Conservation (phyloP, 1,140 invertebrate genomes). For the Brachystomella parvula region DNA sequence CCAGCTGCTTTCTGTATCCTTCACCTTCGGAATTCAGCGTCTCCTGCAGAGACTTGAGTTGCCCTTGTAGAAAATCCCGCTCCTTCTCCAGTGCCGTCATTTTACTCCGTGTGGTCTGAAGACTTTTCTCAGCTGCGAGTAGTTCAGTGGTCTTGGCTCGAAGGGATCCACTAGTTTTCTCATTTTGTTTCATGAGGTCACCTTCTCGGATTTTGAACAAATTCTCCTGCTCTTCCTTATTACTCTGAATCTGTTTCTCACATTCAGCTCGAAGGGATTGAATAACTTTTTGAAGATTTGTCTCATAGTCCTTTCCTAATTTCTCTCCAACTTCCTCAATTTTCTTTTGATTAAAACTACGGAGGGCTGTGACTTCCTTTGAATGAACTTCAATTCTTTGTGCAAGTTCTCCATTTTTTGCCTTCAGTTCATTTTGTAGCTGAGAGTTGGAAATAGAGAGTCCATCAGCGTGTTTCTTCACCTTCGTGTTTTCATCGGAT, state of each 20-base stretch:
- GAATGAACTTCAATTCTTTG: not conserved
- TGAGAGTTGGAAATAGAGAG: not conserved
- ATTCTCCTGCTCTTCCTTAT: constrained; percentile 18
- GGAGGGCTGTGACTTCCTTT: not conserved
- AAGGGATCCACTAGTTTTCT: not conserved
- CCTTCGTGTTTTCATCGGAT: constrained; percentile 1
- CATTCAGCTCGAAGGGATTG: constrained; percentile 13
- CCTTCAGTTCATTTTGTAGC: not conserved
- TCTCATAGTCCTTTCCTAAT: constrained; percentile 15
- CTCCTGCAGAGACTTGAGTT: constrained; percentile 41
- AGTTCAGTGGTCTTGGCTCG: constrained; percentile 12
- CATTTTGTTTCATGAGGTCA: constrained; percentile 8
- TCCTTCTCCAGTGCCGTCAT: constrained; percentile 11
- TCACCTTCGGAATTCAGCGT: constrained; percentile 46
- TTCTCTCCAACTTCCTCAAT: constrained; percentile 17
- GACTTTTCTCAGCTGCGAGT: not conserved
- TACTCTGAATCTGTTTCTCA: constrained; percentile 8
- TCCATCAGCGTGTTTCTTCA: not conserved
- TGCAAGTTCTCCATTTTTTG: not conserved
- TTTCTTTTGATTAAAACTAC: constrained; percentile 6
- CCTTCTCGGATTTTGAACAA: constrained; percentile 22
- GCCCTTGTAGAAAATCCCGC: not conserved
- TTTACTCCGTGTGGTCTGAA: not conserved
- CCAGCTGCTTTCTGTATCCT: constrained; percentile 41
- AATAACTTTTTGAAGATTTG: constrained; percentile 9